Base-by-base conservation (phyloP, 1,140 invertebrate genomes). In the Helicorthomorpha holstii region DNA sequence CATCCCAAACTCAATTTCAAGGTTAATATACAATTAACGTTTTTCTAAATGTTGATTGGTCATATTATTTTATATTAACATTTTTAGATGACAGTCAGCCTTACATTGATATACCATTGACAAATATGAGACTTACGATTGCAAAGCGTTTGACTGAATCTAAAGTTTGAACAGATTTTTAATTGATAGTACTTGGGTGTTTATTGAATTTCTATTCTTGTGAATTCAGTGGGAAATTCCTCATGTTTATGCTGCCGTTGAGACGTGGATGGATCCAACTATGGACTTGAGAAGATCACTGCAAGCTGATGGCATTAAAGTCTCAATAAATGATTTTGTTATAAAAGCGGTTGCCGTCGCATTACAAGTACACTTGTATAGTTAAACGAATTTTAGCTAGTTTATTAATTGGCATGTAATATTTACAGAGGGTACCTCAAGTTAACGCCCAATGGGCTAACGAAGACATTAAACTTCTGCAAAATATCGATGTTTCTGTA, bases 321-420 rank as follows among this genome's bases (percentile, higher is more conserved):
- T 79, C 16, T 79, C 78, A 3, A 66, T 82, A 1, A 81, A 81
- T 63, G 79, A 81, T 60, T 76, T 81, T 55, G 66, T 81, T 43
- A 75, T 82, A 52, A 81, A 81, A 60, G 73, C 77, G 7, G 66
- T 68, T 27, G 75, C 75, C 1, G 57, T 75, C n/a, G 71, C 78
- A 1, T 57, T 79, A 61, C 63, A 66, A 58, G 56, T 68, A 44
- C 25, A 21, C 2, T 10, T 34, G 7, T 7, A 34, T 16, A 34
- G 29, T 7, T 34, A 7, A 16, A 34, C 29, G 16, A 7, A 34
- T 34, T 34, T 16, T 34, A 7, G 7, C 16, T 34, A 7, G 7
- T 16, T 16, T 34, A 34, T 34, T 7, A 34, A 34, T 34, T 7
- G 16, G 16, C 29, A 34, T 34, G 16, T 7, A 34, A 7, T 50